Evolutionary conservation across 2,797 vertebrate genomes (phyloP).

Genomic region (Rhinoraja longicauda): DNA sequence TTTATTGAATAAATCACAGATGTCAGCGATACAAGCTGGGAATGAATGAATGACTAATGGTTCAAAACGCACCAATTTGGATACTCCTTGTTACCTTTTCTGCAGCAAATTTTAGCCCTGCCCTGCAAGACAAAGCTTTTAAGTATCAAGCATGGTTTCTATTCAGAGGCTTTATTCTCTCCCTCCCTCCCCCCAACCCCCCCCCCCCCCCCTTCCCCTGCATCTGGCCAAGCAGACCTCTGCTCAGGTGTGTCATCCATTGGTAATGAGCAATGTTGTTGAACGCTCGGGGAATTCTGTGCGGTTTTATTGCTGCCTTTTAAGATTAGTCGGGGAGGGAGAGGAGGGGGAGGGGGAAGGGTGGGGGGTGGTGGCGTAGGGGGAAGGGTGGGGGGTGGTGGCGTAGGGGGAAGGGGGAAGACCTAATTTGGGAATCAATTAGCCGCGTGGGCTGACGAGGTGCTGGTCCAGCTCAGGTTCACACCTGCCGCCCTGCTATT

Average conservation of each 20-base stretch:
- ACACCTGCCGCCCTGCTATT: slow-evolving; percentile 80
- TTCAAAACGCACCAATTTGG: slow-evolving; percentile 14
- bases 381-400: slow-evolving; percentile 37
- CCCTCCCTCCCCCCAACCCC: too few species aligned
- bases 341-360: neutral
- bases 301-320: slow-evolving; percentile 83
- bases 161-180: slow-evolving; percentile 56
- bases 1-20: slow-evolving; percentile 58
- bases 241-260: slow-evolving; percentile 76
- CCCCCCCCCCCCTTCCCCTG: slow-evolving; percentile 37
- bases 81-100: slow-evolving; percentile 16
- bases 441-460: slow-evolving; percentile 79
- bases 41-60: slow-evolving; percentile 62
- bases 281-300: slow-evolving; percentile 78
- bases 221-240: slow-evolving; percentile 73
- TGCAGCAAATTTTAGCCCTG: neutral
- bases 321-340: slow-evolving; percentile 65
- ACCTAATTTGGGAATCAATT: slow-evolving; percentile 89
- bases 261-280: slow-evolving; percentile 75
- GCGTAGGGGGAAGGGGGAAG: slow-evolving; percentile 59
- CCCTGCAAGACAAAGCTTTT: slow-evolving; percentile 59
- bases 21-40: slow-evolving; percentile 56
- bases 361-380: slow-evolving; percentile 50
- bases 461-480: slow-evolving; percentile 77
- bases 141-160: slow-evolving; percentile 75